Evolutionary conservation across 2,113 vertebrate genomes (phyloP).

Genomic region (Pseudonaja textilis): DNA sequence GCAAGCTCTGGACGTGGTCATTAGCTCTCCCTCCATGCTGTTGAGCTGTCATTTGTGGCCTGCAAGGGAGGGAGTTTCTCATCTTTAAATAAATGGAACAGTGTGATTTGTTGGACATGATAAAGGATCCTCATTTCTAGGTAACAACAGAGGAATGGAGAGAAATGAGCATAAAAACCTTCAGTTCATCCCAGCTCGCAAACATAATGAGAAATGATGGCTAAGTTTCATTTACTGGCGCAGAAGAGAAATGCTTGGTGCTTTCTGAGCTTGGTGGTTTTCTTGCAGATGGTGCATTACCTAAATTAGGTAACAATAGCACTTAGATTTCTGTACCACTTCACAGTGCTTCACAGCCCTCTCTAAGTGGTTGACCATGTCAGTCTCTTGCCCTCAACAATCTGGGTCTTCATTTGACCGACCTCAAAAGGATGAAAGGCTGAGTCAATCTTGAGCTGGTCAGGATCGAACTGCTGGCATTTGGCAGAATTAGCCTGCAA

Average conservation of each 20-base stretch:
- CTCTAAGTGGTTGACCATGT: too few relatives aligned
- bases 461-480: too few relatives aligned
- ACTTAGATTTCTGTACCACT: too few relatives aligned
- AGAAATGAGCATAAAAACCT: neutral
- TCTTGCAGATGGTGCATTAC: neutral
- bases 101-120: neutral
- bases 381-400: too few relatives aligned
- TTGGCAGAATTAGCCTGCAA: too few relatives aligned
- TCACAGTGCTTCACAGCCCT: too few relatives aligned
- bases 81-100: neutral
- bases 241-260: neutral
- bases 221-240: neutral
- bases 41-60: neutral
- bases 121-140: neutral
- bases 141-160: neutral
- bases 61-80: neutral
- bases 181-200: neutral
- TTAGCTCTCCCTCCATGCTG: neutral
- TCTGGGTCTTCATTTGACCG: too few relatives aligned
- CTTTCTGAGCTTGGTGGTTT: neutral
- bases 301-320: neutral
- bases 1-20: too few relatives aligned
- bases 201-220: neutral
- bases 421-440: too few relatives aligned
- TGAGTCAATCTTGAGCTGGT: too few relatives aligned